These are phyloP conservation scores for Halcyon chelicuti DNA, from an alignment of 2,797 vertebrate genomes.

Conservation along the genomic window DNA sequence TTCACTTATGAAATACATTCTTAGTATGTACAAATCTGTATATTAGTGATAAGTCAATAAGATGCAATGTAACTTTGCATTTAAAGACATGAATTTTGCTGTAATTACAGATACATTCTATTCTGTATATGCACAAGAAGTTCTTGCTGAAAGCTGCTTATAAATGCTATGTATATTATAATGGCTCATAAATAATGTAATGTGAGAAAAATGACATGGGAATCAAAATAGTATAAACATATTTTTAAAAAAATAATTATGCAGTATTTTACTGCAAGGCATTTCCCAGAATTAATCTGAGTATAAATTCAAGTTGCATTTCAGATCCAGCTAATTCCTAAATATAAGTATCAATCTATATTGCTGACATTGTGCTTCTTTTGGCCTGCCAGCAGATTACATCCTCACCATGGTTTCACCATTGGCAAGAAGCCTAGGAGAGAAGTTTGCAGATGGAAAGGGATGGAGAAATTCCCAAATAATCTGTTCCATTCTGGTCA, in stretches of 20 bases:
- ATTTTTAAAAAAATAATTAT: neutral
- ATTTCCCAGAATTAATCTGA: neutral
- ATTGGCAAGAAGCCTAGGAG: conserved; percentile 50
- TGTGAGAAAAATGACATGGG: neutral
- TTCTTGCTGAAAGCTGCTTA: neutral
- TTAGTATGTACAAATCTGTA: neutral
- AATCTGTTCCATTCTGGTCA: conserved; percentile 60
- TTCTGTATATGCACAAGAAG: neutral
- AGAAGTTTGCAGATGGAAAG: conserved; percentile 55
- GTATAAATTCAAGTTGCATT: neutral
- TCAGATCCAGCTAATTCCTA: conserved; percentile 3
- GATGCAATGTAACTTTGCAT: neutral
- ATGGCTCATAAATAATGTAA: neutral
- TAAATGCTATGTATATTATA: neutral
- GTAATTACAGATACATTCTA: neutral
- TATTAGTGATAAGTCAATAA: neutral
- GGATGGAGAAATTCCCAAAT: conserved; percentile 64
- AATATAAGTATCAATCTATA: neutral
- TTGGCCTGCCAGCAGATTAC: conserved; percentile 27
- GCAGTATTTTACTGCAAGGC: neutral
- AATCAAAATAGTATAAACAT: neutral
- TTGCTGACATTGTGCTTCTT: conserved; percentile 43
- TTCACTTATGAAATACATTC: neutral
- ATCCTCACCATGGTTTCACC: conserved; percentile 33
- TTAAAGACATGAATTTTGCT: neutral